Base-by-base conservation (phyloP, 2,797 vertebrate genomes). In the Vespertilio murinus region DNA sequence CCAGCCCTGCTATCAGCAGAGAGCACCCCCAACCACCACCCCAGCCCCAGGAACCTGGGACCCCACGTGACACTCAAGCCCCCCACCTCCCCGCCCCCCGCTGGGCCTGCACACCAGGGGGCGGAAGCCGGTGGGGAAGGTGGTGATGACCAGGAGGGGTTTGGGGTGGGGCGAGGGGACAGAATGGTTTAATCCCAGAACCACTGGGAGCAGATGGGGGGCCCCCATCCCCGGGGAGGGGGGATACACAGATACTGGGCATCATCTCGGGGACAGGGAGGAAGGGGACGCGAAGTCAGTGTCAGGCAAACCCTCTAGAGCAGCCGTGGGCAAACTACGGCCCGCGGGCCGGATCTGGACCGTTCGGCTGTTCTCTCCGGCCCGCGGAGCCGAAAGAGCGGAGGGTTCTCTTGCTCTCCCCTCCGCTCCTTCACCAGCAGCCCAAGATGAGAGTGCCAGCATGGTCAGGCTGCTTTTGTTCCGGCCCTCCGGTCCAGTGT, bases 41-140 rank as follows among this genome's bases (percentile, higher is more conserved):
- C 25, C 1, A 8, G 5, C 2, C 59, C 18, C 17, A 28, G 61
- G 61, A 42, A 23, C n/a, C 18, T 13, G 38, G 80, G 40, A 0
- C 7, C 14, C 42, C 18, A 52, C 30, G 0, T 9, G 10, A 12
- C 65, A 42, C 69, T 61, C 22, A 25, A 88, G 71, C 33, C 30
- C 30, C 20, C 8, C 16, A 28, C 11, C 45, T 33, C 54, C 47
- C 42, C 11, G 1, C 42, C 42, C 42, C 42, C 42, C 17, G 33
- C 30, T 10, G 77, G 70, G 47, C 23, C 9, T 22, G 28, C 2
- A 2, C 2, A 73, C 33, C 1, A 1, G 70, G 4, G 47, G 11
- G 22, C 18, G 0, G 35, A 59, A 64, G 35, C 49, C 16, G 54
- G 45, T 17, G 22, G 25, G 42, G 74, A 25, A 13, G 22, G 30